Conservation (phyloP, 2,888 invertebrate species). For the Meganola albula region DNA sequence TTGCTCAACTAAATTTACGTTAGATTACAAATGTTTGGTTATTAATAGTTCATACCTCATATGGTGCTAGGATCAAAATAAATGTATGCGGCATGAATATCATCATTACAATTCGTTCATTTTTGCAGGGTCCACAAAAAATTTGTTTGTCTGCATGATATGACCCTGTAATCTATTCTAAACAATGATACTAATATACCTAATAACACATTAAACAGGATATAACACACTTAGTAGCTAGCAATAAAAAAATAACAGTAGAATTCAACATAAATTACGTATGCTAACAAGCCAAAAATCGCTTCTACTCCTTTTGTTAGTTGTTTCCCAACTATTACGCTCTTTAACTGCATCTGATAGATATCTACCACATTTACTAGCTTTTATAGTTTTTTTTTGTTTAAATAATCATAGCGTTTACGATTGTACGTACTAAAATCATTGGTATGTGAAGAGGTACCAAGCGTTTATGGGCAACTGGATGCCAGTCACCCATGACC, state of each 20-base stretch:
- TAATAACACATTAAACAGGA: no score
- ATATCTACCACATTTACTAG: slow-evolving; percentile 23
- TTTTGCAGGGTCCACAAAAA: no score
- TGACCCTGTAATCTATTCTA: no score
- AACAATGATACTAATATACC: no score
- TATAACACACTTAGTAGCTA: neutral
- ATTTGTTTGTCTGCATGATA: no score
- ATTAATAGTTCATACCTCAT: no score
- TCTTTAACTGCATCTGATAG: slow-evolving; percentile 22
- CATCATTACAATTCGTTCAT: no score
- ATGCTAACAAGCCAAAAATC: slow-evolving; percentile 12
- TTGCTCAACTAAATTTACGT: no score
- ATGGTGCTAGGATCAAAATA: no score
- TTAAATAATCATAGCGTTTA: slow-evolving; percentile 30
- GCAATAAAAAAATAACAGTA: slow-evolving; percentile 18
- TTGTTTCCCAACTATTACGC: slow-evolving; percentile 19
- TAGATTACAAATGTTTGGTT: no score
- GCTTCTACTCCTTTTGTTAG: slow-evolving; percentile 15
- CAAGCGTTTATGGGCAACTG: slow-evolving; percentile 28
- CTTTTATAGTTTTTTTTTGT: slow-evolving; percentile 27
- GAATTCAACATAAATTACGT: slow-evolving; percentile 14
- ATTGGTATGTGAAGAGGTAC: slow-evolving; percentile 36
- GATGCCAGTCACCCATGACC: slow-evolving; percentile 37
- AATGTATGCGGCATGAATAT: no score
- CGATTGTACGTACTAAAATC: slow-evolving; percentile 30